Percentiles rank a stretch among this genome's conserved stretches.
Evolutionary conservation across 2,888 invertebrate genomes (phyloP).

Genomic region (Copidosoma aretas): DNA sequence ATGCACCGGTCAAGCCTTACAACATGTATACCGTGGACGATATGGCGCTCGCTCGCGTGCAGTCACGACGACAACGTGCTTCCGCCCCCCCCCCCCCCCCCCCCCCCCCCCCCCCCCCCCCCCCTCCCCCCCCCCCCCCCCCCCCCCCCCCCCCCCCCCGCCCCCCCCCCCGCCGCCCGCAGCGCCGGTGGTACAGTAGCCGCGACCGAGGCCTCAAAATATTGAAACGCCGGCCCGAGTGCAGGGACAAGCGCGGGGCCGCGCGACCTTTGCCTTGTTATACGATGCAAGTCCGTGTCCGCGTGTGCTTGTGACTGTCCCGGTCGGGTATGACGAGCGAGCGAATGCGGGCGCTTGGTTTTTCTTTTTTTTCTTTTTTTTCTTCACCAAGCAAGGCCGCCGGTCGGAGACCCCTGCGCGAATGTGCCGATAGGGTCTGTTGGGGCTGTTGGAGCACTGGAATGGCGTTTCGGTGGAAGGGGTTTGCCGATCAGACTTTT

Average conservation of each 20-base stretch:
- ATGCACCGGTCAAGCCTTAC: too few relatives aligned
- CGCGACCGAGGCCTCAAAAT: not conserved
- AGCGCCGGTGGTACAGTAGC: not conserved
- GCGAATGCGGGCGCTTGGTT: too few relatives aligned
- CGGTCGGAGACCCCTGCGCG: conserved; percentile 38
- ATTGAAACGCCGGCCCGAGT: not conserved
- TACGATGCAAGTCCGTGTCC: not conserved
- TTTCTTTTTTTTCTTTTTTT: not conserved
- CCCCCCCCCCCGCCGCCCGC: not conserved
- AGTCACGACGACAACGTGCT: too few relatives aligned
- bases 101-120: not conserved
- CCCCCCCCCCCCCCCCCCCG: too few relatives aligned
- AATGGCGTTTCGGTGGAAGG: too few relatives aligned
- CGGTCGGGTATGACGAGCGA: too few relatives aligned
- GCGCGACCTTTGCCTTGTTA: conserved; percentile 34
- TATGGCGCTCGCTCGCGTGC: too few relatives aligned
- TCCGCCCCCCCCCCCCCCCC: too few relatives aligned
- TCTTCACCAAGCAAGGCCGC: not conserved
- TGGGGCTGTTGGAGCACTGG: too few relatives aligned
- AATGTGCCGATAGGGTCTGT: too few relatives aligned
- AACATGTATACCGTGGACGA: too few relatives aligned
- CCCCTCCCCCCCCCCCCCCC: not conserved
- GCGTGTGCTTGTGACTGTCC: not conserved
- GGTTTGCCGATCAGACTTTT: too few relatives aligned
- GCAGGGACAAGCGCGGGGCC: conserved; percentile 1